phyloP scores from a whole-genome alignment of 2,797 vertebrate genomes.

The Okamejei kenojei region DNA sequence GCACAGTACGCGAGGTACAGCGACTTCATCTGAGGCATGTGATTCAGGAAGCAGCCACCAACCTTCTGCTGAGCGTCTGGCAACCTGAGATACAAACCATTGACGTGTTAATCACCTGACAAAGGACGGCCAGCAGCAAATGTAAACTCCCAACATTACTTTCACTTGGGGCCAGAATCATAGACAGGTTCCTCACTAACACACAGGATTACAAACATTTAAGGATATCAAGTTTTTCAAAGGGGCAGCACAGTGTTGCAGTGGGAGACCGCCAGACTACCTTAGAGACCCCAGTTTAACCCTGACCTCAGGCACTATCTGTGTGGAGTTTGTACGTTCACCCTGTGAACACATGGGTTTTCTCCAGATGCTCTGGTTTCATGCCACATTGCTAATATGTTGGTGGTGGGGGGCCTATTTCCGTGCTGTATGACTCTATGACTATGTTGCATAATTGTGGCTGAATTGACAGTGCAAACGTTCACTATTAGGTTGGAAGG shows the following conservation, averaged over 20 bases:
- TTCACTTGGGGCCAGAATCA: background rate
- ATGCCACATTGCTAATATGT: too few species aligned
- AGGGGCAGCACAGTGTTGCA: too few species aligned
- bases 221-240: too few species aligned
- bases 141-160: background rate
- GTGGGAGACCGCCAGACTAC: too few species aligned
- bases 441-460: background rate
- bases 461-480: background rate
- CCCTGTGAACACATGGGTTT: too few species aligned
- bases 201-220: too few species aligned
- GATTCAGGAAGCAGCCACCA: conserved; percentile 77
- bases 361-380: too few species aligned
- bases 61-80: conserved; percentile 85
- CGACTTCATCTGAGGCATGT: conserved; percentile 81
- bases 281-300: too few species aligned
- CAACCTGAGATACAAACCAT: conserved; percentile 57
- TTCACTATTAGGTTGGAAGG: background rate
- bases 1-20: conserved; percentile 87
- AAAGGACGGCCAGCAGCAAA: background rate
- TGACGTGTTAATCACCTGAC: background rate
- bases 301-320: too few species aligned
- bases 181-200: too few species aligned
- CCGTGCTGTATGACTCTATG: background rate
- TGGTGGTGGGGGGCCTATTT: too few species aligned
- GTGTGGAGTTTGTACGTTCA: too few species aligned